A percentile compares a stretch with the other conserved stretches of the same genome.
These are phyloP conservation scores for Lamprologus tigripictilis DNA, from an alignment of 2,113 vertebrate species.

Conservation along the genomic window DNA sequence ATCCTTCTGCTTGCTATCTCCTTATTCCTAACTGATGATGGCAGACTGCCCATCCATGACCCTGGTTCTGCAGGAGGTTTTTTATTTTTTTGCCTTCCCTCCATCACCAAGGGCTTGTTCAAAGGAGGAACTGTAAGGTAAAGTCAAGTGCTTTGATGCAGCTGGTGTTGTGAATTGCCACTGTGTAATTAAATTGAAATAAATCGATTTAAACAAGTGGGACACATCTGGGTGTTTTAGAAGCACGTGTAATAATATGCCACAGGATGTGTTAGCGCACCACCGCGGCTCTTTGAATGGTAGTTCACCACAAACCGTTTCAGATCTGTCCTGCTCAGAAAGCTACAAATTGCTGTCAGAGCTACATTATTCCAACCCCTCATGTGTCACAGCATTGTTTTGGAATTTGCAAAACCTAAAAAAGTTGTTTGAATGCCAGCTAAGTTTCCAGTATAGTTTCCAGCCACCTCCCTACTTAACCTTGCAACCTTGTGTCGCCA, in stretches of 20 bases:
- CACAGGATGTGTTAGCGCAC: background rate
- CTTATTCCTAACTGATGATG: background rate
- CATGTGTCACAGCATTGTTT: background rate
- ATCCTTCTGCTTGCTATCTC: background rate
- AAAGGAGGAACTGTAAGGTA: accelerated
- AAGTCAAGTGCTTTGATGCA: background rate
- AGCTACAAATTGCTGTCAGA: accelerated
- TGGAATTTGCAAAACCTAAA: background rate
- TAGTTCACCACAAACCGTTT: background rate
- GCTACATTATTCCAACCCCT: background rate
- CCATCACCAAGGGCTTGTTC: background rate
- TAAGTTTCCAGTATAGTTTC: accelerated
- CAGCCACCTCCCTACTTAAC: background rate
- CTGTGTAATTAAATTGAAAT: background rate
- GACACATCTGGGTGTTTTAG: background rate
- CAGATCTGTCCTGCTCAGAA: background rate
- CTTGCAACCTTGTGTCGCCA: background rate
- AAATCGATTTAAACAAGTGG: background rate
- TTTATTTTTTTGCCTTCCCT: background rate
- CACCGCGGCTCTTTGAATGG: background rate
- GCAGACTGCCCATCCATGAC: background rate
- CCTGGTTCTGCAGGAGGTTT: background rate
- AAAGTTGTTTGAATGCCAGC: background rate
- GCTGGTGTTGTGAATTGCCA: background rate
- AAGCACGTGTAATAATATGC: background rate